Base-by-base conservation (phyloP, 2,888 invertebrate species). In the Pinctada fucata region DNA sequence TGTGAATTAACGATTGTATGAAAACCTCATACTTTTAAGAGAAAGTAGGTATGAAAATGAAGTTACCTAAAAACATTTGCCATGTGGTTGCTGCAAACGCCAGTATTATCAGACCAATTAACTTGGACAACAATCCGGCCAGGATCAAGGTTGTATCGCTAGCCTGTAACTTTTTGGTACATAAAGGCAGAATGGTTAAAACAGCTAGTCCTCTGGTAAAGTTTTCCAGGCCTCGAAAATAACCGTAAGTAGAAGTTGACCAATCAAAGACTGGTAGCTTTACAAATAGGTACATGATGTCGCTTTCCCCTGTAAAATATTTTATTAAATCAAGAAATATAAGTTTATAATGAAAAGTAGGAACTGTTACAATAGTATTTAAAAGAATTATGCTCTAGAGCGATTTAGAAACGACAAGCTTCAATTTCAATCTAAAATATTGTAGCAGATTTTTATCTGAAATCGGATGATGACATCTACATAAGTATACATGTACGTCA, bases 261-360 rank as follows among this genome's bases (percentile, higher is more conserved):
- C 97, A 97, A 77, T 94, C 91, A 88, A 97, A 95, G 63, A 95
- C 95, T 16, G 90, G 88, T 58, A 94, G 93, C 74, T 95, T 94
- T 0, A 96, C 95, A 89, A 96, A 97, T 72, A 97, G 91, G 86
- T 95, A 96, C 88, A 95, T 94, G 89, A 96, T 95, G 45, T 95
- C 95, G 83, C 95, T 95, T 89, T 97, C 97, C 90, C 97, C 97
- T 95, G 93, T 10, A 58, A 52, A 52, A 72, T 72, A 16, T 52
- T 31, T 31, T 31, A 31, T 31, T 31, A 31, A 31, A 31, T 31
- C 31, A 31, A 31, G 31, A 31, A 31, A 31, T 31, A 31, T 31
- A 31, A 31, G 31, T 31, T 31, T 31, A 31, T 31, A 31, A 31
- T 31, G 31, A 31, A 31, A 31, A 31, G 31, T 31, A 31, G 31